Base-by-base conservation (phyloP, 1,140 invertebrate genomes). In the Tetramorium alpestre region DNA sequence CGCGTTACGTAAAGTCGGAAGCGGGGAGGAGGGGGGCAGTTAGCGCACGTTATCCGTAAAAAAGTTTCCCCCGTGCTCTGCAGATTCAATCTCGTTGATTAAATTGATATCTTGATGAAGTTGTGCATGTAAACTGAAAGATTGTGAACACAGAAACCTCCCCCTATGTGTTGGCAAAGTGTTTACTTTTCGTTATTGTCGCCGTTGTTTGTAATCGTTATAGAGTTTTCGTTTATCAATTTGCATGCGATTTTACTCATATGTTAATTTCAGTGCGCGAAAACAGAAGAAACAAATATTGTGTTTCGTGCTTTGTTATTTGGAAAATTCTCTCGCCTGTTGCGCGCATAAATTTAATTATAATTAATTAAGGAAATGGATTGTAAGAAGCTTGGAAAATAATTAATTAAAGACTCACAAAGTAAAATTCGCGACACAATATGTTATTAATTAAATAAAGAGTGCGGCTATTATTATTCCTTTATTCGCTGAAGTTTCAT, bases 321-420 rank as follows among this genome's bases (percentile, higher is more conserved):
- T 38, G 67, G 38, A 11, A 73, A 73, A 82, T 73, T 72, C 10
- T 73, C 25, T 58, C 25, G 67, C 65, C 54, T 54, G 78, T 70
- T 82, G 67, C 51, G 18, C 54, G 18, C 3, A 60, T 60, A 33
- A 73, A 73, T 22, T 22, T 22, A 22, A 22, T 22, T 22, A 22
- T 22, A 22, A 22, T 82, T 82, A 72, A 82, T 82, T 73, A 82
- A 58, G 54, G 13, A 73, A 82, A 73, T 82, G 51, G 51, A n/a
- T 56, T 4, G 49, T 16, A 82, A 60, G 41, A 16, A 60, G 51
- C 78, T 82, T 49, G 10, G 25, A 28, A 73, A 82, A 60, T 82
- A 82, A 82, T 82, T 60, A 64, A 81, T 80, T 80, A 58, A 72
- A 70, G 49, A 72, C 7, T 51, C 18, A 1, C 7, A 10, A 65